These are phyloP conservation scores for Oxycera nigricornis DNA, from an alignment of 2,888 invertebrate species.

Conservation along the genomic window DNA sequence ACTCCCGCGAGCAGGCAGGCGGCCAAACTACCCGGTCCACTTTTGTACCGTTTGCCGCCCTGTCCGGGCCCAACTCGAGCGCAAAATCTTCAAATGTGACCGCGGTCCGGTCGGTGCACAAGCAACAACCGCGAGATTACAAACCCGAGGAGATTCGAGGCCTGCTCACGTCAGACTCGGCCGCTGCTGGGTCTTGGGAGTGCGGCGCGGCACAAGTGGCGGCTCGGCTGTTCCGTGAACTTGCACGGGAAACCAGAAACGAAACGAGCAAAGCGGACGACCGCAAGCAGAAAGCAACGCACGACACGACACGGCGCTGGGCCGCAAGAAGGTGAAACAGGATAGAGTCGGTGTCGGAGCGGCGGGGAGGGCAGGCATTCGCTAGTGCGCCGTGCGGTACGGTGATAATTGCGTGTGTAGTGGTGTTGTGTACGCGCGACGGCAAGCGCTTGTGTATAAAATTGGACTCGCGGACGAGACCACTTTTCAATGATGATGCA, in stretches of 20 bases:
- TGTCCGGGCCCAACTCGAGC: no score
- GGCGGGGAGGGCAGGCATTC: neutral
- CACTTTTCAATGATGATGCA: constrained; percentile 46
- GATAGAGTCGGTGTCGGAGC: neutral
- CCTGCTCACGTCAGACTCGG: neutral
- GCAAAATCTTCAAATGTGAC: neutral
- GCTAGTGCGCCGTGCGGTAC: neutral
- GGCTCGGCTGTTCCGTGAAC: neutral
- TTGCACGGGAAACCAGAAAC: neutral
- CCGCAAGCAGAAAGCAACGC: neutral
- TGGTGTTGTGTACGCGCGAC: constrained; percentile 12
- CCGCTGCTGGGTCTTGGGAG: neutral
- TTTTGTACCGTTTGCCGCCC: no score
- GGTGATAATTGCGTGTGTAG: constrained; percentile 17
- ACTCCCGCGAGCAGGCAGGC: no score
- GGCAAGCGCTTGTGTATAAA: constrained; percentile 31
- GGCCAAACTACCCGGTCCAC: no score
- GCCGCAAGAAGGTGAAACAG: neutral
- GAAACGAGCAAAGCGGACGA: neutral
- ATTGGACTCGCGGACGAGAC: constrained; percentile 41
- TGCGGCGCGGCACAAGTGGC: no score
- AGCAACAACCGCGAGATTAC: neutral
- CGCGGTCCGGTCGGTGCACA: neutral
- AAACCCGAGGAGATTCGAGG: neutral
- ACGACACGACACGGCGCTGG: neutral